These are phyloP conservation scores for Trachelus stipa DNA, from an alignment of 2,888 invertebrate genomes.

Conservation along the genomic window DNA sequence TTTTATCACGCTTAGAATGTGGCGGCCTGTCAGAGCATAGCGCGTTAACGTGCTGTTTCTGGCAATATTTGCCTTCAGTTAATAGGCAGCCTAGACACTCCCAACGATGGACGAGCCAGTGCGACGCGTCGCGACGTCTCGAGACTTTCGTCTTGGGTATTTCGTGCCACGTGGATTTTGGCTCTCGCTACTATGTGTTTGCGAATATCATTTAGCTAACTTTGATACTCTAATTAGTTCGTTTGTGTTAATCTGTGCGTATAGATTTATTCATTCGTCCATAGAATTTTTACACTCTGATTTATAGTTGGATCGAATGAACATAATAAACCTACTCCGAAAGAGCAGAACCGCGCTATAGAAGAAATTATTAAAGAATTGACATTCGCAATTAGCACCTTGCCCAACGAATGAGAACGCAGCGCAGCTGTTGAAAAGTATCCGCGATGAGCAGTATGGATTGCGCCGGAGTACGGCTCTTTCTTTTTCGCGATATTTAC, in stretches of 20 bases:
- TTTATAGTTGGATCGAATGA: not conserved
- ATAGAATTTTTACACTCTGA: not conserved
- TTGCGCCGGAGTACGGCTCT: not conserved
- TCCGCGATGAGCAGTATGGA: not conserved
- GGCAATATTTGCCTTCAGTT: slow-evolving; percentile 12
- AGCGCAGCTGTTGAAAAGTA: not conserved
- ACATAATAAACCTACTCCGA: not conserved
- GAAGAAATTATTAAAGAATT: not conserved
- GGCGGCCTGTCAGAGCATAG: not conserved
- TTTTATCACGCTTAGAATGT: not conserved
- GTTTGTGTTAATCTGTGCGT: not conserved
- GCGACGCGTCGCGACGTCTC: not conserved
- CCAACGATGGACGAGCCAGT: not conserved
- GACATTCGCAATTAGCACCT: not conserved
- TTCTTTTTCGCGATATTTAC: not conserved
- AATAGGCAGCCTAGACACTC: not conserved
- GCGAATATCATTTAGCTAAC: not conserved
- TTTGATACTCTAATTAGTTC: not conserved
- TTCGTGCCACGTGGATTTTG: not conserved
- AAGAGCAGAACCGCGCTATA: not conserved
- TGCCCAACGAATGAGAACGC: not conserved
- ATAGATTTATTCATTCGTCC: not conserved
- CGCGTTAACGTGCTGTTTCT: slow-evolving; percentile 10
- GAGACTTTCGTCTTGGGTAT: not conserved
- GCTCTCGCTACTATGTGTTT: not conserved